Evolutionary conservation across 1,140 invertebrate genomes (phyloP).

Genomic region (Hycleus cichorii): DNA sequence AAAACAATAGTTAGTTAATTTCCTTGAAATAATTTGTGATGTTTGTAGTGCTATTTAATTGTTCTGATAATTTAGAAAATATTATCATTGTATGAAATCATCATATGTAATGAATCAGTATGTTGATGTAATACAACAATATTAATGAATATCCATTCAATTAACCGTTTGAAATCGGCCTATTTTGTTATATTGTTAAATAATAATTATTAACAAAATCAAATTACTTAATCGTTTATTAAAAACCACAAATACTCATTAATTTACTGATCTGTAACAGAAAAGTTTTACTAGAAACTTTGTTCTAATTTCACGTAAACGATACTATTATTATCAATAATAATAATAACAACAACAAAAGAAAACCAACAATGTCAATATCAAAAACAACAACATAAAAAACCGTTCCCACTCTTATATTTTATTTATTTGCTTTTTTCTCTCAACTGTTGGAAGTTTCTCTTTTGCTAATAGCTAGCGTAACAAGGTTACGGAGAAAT

Average conservation of each 20-base stretch:
- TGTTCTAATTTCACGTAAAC: conserved; percentile 15
- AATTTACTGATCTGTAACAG: no score
- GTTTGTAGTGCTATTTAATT: conserved; percentile 6
- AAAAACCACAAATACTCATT: no score
- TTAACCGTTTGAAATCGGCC: background rate
- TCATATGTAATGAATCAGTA: conserved; percentile 6
- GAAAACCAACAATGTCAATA: conserved; percentile 32
- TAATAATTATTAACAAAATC: no score
- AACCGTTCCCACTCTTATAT: conserved; percentile 26
- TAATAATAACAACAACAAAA: conserved; percentile 4
- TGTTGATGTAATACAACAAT: conserved; percentile 5
- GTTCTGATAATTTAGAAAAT: conserved; percentile 9
- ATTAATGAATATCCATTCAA: no score
- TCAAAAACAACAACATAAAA: conserved; percentile 7
- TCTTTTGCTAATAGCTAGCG: conserved; percentile 37
- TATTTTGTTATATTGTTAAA: background rate
- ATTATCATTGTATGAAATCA: conserved; percentile 9
- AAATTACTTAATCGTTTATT: no score
- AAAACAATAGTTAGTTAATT: background rate
- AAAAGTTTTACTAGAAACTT: background rate
- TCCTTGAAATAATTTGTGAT: conserved; percentile 6
- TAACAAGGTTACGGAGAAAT: conserved; percentile 38
- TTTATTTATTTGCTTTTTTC: conserved; percentile 21
- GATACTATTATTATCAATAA: conserved; percentile 18
- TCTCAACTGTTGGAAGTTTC: conserved; percentile 25